Evolutionary conservation across 2,113 vertebrate genomes (phyloP).

Genomic region (mouse (Mus musculus)): GRCm39 chr10:78000001-78000500

Average conservation of each 20-base stretch:
- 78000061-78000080: background rate
- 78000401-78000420: background rate
- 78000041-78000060: background rate
- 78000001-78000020: accelerated
- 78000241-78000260: background rate
- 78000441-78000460: background rate
- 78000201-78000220: no score
- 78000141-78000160: background rate
- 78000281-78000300: background rate
- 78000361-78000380: background rate
- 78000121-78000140: background rate
- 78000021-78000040: background rate
- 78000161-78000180: background rate
- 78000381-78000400: background rate
- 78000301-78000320: background rate
- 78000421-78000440: background rate
- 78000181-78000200: background rate
- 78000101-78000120: background rate
- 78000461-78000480: background rate
- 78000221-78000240: no score
- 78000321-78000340: background rate
- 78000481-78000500: background rate
- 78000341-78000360: background rate
- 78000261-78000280: background rate
- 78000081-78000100: background rate